phyloP scores from a whole-genome alignment of 35 echinoderm and acorn worm species.

The Chiridota heheva region DNA sequence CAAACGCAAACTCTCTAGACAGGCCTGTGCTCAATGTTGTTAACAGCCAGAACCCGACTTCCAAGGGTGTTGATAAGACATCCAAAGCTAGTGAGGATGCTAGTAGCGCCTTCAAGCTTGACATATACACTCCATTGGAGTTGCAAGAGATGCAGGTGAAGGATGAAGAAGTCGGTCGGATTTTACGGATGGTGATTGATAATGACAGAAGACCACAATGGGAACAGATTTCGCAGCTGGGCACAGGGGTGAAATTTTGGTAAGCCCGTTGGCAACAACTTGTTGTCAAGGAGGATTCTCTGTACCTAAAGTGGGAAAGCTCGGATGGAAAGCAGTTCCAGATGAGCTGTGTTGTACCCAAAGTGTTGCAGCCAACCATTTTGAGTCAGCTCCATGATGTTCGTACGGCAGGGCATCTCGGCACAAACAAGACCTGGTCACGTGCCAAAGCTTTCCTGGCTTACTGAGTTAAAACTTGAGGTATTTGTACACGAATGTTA shows the following conservation, averaged over 20 bases:
- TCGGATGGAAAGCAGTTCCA: not conserved
- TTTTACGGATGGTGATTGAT: not conserved
- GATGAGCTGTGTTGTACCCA: not conserved
- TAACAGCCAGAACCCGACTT: too few relatives aligned
- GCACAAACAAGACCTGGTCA: not conserved
- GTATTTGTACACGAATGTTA: too few relatives aligned
- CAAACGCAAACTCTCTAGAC: too few relatives aligned
- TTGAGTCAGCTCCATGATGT: constrained; percentile 1
- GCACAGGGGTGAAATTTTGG: not conserved
- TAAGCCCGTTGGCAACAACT: not conserved
- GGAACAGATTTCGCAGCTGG: not conserved
- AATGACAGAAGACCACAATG: not conserved
- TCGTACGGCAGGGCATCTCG: not conserved
- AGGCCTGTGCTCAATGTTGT: too few relatives aligned
- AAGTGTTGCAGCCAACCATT: not conserved
- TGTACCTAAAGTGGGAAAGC: constrained; percentile 3
- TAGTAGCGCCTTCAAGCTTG: not conserved
- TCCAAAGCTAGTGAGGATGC: not conserved
- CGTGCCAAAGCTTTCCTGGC: not conserved
- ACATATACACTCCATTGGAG: not conserved
- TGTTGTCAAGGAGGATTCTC: not conserved
- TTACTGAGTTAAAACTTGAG: too few relatives aligned
- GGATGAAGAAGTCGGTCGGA: not conserved
- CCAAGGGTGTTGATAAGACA: not conserved
- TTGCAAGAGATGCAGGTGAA: not conserved